Evolutionary conservation across 2,797 vertebrate species (phyloP).

Genomic region (Mareca strepera): DNA sequence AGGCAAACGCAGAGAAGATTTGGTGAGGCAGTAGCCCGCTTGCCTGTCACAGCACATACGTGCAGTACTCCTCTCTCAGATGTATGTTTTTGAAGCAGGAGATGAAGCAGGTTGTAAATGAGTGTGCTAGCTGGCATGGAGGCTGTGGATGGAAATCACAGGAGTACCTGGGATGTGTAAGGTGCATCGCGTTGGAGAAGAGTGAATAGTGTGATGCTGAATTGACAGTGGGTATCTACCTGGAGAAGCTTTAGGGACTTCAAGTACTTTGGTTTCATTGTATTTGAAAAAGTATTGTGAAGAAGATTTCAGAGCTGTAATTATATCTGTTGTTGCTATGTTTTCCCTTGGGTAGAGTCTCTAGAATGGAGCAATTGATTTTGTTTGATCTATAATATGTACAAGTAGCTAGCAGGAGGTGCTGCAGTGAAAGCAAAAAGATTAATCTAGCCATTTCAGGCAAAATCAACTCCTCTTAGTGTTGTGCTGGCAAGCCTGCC

Average conservation of each 20-base stretch:
- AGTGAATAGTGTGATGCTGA: background rate
- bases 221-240: background rate
- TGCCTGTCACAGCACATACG: background rate
- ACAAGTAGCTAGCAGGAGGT: background rate
- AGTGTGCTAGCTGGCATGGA: accelerated
- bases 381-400: background rate
- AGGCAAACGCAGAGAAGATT: background rate
- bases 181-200: background rate
- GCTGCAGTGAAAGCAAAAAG: background rate
- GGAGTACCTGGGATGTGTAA: background rate
- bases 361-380: background rate
- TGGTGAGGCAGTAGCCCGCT: background rate
- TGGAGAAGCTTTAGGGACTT: background rate
- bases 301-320: background rate
- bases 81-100: background rate
- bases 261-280: background rate
- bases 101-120: background rate
- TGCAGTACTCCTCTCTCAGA: background rate
- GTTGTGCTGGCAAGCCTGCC: background rate
- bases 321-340: background rate
- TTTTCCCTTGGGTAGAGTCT: background rate
- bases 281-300: background rate
- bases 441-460: background rate
- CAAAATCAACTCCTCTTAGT: background rate
- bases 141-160: background rate